Base-by-base conservation (phyloP, 2,888 invertebrate species). In the Lottia scabra region DNA sequence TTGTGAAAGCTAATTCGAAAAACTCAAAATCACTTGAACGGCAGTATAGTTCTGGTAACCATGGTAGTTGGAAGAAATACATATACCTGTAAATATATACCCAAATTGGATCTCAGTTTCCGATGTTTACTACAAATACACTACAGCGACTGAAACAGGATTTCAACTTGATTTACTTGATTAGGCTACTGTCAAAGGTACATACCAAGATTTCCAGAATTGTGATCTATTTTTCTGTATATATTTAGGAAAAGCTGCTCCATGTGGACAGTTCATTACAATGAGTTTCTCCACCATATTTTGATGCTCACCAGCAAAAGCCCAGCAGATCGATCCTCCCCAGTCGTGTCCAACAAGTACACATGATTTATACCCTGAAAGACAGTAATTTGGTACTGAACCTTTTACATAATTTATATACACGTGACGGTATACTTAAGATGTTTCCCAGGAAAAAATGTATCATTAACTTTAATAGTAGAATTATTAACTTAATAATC, bases 301-400 rank as follows among this genome's bases (percentile, higher is more conserved):
- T 2, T 93, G 93, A 81, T 92, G 91, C 56, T 91, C 85, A 67
- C 92, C 91, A 0, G 92, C 91, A 83, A 94, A 91, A 79, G 92
- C 92, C 94, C 92, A 92, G 26, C 93, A 94, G n/a, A 95, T 88
- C 23, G 93, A 77, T 3, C 93, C 95, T 38, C 95, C 95, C 83
- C 94, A 91, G 88, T 95, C 95, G 86, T 95, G 95, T 0, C 91
- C 91, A 2, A 93, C 91, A 12, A 94, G 83, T 63, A 92, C 91
- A 79, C 90, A 90, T 13, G 83, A 80, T 44, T 82, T 77, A 74
- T 87, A 81, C 38, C 87, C 89, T 88, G 76, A 6, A 77, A 71
- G 15, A 16, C 19, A 67, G 45, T 1, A 38, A 30, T 4, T 30
- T 30, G 2, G 30, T 30, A 30, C 5, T 4, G 30, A 4, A 5